Evolutionary conservation across 1,140 invertebrate genomes (phyloP).

Genomic region (Saxidomus purpurata): DNA sequence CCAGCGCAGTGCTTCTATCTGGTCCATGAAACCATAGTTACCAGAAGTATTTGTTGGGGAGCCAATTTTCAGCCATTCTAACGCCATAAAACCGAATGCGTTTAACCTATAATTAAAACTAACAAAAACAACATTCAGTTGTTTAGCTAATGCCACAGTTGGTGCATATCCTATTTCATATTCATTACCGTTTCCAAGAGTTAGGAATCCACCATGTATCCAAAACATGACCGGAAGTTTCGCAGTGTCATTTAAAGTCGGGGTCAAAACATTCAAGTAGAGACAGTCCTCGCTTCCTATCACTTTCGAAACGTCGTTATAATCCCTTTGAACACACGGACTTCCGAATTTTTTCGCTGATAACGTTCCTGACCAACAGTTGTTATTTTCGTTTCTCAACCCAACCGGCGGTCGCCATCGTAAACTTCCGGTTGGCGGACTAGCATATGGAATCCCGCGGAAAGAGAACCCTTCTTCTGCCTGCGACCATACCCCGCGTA

Average conservation of each 20-base stretch:
- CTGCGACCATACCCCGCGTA: constrained; percentile 90
- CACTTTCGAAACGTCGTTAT: background rate
- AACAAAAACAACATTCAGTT: constrained; percentile 96
- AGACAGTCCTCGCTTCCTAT: constrained; percentile 81
- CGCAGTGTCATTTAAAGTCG: constrained; percentile 64
- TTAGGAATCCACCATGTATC: constrained; percentile 97
- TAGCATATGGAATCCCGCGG: constrained; percentile 94
- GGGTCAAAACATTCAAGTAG: constrained; percentile 81
- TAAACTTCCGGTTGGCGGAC: constrained; percentile 89
- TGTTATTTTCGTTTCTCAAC: constrained; percentile 14
- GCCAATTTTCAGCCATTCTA: constrained; percentile 90
- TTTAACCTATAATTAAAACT: constrained; percentile 94
- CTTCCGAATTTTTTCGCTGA: constrained; percentile 15
- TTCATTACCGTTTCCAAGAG: constrained; percentile 84
- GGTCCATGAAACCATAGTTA: constrained; percentile 74
- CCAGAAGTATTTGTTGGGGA: constrained; percentile 89
- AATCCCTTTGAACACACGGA: constrained; percentile 37
- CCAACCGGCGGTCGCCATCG: constrained; percentile 90
- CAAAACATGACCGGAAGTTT: constrained; percentile 91
- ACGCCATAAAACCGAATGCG: constrained; percentile 91
- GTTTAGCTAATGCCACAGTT: constrained; percentile 78
- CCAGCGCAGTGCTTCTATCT: constrained; percentile 65
- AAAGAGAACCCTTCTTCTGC: constrained; percentile 92
- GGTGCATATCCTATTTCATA: constrained; percentile 40
- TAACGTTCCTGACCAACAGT: constrained; percentile 74